Evolutionary conservation across 2,888 invertebrate genomes (phyloP).

Genomic region (Epistrophe grossulariae): DNA sequence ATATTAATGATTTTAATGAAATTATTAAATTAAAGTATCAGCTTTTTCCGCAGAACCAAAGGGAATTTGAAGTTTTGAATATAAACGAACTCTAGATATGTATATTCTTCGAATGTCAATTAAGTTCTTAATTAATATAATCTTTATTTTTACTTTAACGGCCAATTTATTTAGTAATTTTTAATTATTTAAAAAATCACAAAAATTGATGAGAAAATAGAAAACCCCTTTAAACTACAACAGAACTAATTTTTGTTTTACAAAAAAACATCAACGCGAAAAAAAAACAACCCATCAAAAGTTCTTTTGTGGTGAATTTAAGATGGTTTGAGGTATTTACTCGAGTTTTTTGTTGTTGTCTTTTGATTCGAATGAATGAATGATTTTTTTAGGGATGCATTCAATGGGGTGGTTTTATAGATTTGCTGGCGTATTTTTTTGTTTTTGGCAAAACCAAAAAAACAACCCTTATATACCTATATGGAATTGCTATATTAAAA

Average conservation of each 20-base stretch:
- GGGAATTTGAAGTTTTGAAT: background rate
- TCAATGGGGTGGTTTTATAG: conserved; percentile 59
- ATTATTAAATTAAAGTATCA: background rate
- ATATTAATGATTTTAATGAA: background rate
- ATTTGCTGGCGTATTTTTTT: background rate
- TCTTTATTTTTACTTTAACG: too few relatives aligned
- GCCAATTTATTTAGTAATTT: too few relatives aligned
- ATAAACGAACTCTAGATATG: background rate
- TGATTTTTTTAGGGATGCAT: conserved; percentile 44
- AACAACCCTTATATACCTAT: conserved; percentile 53
- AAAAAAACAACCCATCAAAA: conserved; percentile 21
- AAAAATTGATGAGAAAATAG: background rate
- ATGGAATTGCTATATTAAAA: conserved; percentile 45
- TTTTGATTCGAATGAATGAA: conserved; percentile 24
- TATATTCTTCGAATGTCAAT: background rate
- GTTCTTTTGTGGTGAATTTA: conserved; percentile 38
- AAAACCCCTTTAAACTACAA: background rate
- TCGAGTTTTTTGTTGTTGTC: conserved; percentile 4
- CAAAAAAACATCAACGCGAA: background rate
- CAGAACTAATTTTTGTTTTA: background rate
- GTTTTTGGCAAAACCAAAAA: conserved; percentile 19
- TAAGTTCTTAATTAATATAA: background rate
- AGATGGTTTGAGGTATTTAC: conserved; percentile 49
- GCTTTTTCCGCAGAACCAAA: background rate
- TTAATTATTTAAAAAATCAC: background rate